Base-by-base conservation (phyloP, 1,140 invertebrate species). In the Formica selysi region DNA sequence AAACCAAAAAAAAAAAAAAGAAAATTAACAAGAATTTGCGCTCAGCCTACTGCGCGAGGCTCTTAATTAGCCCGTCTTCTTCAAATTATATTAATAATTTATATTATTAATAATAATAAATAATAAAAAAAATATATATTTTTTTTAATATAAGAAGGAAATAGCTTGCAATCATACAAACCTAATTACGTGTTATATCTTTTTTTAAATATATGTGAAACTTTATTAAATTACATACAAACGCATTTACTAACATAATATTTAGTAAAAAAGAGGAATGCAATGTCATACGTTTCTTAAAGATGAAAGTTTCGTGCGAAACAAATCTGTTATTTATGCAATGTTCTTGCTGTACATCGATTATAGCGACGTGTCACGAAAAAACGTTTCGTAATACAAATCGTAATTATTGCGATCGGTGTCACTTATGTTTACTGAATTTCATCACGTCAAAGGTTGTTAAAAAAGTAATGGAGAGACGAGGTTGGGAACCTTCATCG, bases 371-470 rank as follows among this genome's bases (percentile, higher is more conserved):
- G 26, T n/a, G 22, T 81, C 67, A 44, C 1, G n/a, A 44, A 73
- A 78, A 41, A 81, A 57, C 11, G 32, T 79, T 79, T 67, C 11
- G 16, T 57, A 22, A 32, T 48, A 59, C 10, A 67, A 10, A 22
- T 29, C 26, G 26, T 79, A 44, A 19, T 29, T 22, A 68, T 22
- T n/a, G 26, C 76, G 26, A 84, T 19, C 48, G 54, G 80, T n/a
- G 16, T 73, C 36, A 83, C 22, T 74, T 74, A 51, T 48, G 22
- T 36, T n/a, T 48, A 11, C 13, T 74, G 81, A 76, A 64, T 85
- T 85, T 84, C 59, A 29, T 84, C 61, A 84, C 44, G 57, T 76
- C n/a, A 29, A 41, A 84, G 71, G 71, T 51, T 76, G 36, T 32
- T 62, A 29, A 64, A 76, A 76, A 85, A 76, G 38, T 2, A 26